A percentile compares a stretch with the other conserved stretches of the same genome.
Conservation (phyloP, 2,797 vertebrate species). For the Cygnus olor region DNA sequence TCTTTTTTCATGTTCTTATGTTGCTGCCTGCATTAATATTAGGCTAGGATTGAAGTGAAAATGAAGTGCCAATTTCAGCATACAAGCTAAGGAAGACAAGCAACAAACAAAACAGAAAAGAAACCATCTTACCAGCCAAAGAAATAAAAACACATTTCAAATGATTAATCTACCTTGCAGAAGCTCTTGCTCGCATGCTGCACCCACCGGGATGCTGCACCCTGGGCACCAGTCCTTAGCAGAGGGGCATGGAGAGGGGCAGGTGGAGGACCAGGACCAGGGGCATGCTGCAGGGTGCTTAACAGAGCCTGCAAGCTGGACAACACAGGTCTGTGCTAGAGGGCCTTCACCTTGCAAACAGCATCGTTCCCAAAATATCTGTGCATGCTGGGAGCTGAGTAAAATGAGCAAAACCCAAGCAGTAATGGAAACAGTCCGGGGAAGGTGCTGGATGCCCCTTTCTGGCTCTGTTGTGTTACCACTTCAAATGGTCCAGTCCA, state of each 20-base stretch:
- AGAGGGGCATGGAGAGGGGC: background rate
- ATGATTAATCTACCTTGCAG: background rate
- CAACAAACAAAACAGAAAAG: background rate
- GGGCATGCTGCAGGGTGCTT: background rate
- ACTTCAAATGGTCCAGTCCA: background rate
- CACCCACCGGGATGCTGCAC: background rate
- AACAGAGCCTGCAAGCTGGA: rapidly evolving
- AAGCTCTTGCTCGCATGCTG: background rate
- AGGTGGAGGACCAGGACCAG: background rate
- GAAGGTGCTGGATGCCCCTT: background rate
- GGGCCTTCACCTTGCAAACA: background rate
- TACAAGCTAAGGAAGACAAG: constrained; percentile 49
- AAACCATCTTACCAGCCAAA: background rate
- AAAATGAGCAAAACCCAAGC: background rate
- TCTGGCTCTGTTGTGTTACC: background rate
- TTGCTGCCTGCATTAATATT: constrained; percentile 31
- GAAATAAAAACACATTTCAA: constrained; percentile 11
- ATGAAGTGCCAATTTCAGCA: constrained; percentile 65
- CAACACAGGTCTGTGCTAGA: background rate
- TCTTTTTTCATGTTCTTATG: constrained; percentile 33
- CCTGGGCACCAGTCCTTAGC: background rate
- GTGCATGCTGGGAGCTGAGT: background rate
- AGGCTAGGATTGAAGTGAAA: constrained; percentile 37
- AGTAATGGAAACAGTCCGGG: background rate
- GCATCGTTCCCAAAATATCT: background rate